Evolutionary conservation across 2,888 invertebrate genomes (phyloP).

Genomic region (Aspidiotus rigidus): DNA sequence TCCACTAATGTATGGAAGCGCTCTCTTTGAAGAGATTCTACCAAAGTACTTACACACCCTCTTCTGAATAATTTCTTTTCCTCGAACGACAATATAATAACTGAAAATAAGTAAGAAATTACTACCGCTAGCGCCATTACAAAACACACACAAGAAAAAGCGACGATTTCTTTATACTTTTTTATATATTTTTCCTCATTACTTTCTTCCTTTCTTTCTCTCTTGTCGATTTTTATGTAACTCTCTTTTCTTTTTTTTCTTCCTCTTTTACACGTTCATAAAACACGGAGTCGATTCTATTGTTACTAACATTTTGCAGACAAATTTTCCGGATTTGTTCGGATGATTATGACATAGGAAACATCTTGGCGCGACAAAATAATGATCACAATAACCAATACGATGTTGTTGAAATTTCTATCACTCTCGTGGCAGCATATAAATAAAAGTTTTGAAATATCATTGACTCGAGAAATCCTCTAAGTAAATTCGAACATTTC

Average conservation of each 20-base stretch:
- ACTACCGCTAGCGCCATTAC: background rate
- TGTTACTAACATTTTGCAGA: slow-evolving; percentile 13
- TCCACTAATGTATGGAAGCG: too few species aligned
- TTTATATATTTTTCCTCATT: background rate
- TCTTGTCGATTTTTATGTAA: too few species aligned
- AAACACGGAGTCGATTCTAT: background rate
- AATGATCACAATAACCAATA: background rate
- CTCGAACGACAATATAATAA: background rate
- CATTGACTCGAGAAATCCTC: too few species aligned
- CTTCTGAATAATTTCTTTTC: too few species aligned
- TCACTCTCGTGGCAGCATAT: too few species aligned
- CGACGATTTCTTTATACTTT: background rate
- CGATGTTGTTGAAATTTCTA: too few species aligned
- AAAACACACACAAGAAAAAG: background rate
- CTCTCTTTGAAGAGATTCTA: too few species aligned
- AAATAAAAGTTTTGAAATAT: too few species aligned
- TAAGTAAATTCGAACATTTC: too few species aligned
- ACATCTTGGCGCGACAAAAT: slow-evolving; percentile 28
- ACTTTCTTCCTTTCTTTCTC: background rate
- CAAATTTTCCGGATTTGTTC: slow-evolving; percentile 25
- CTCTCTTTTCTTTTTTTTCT: too few species aligned
- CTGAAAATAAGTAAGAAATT: background rate
- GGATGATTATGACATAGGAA: slow-evolving; percentile 17
- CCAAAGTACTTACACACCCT: too few species aligned
- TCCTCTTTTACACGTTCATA: too few species aligned